Evolutionary conservation across 2,113 vertebrate species (phyloP), one percentile per base, ranked within the genome.

Genomic region (Sylvilagus bachmani): DNA sequence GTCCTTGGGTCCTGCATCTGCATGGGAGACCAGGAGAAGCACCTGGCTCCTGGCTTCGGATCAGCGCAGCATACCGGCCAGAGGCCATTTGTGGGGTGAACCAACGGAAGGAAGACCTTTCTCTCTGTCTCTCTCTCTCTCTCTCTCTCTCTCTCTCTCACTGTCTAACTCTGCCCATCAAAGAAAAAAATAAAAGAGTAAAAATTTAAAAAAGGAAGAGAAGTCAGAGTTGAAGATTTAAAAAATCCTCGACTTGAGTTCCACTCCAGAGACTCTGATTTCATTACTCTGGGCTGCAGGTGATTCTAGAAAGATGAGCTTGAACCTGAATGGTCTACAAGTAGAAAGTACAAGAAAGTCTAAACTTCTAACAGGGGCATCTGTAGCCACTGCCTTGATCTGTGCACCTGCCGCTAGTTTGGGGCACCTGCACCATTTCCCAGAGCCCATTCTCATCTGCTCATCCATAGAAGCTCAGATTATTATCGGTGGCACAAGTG

Each of bases 181-280:
- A 44, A 44, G 44, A 44, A 44, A 44, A 44, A 44, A 44, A 44
- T 44, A 44, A 44, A 44, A 7, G 44, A 44, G 44, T 44, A 44
- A 44, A 44, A 44, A 44, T 44, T 44, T 44, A 44, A 44, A 44
- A 44, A 44, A 44, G 55, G 44, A 44, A 44, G 44, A 67, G 62
- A 90, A 89, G 22, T 73, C 58, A 90, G 25, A n/a, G 29, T 27
- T 71, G n/a, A 81, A 91, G 31, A 71, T 49, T 53, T 36, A 2
- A n/a, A 87, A 66, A 69, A 74, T 44, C 29, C 44, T 24, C 6
- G 4, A 31, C 64, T 69, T 78, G 70, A 24, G 33, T 22, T 77
- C 44, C 1, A 17, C 33, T 73, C 74, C 10, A 36, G 55, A 74
- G 69, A 53, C 33, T 73, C 27, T 73, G 66, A 53, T 84, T 89